Conservation (phyloP, 2,797 vertebrate genomes). For the Manis javanica region DNA sequence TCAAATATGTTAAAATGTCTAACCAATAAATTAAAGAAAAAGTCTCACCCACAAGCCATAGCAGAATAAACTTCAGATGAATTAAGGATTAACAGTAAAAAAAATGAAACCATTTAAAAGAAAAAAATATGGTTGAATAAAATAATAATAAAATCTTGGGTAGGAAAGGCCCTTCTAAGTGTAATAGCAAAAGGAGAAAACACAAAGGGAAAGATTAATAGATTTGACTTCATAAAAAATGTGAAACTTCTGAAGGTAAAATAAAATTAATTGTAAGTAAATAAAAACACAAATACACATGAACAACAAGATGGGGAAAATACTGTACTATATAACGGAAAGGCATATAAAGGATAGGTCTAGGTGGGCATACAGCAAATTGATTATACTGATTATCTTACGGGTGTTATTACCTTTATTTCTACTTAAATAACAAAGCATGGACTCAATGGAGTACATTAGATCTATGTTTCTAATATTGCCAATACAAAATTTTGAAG, state of each 20-base stretch:
- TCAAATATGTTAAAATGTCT: slow-evolving; percentile 32
- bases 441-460: not conserved
- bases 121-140: not conserved
- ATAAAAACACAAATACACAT: not conserved
- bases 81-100: not conserved
- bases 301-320: not conserved
- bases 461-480: slow-evolving; percentile 10
- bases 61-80: slow-evolving; percentile 15
- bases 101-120: not conserved
- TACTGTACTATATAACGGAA: not conserved
- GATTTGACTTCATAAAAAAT: not conserved
- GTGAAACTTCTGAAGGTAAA: not conserved
- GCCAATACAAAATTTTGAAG: not conserved
- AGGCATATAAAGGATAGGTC: not conserved
- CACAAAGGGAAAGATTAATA: slow-evolving; percentile 11
- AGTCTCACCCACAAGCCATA: not conserved
- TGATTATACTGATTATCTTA: not conserved
- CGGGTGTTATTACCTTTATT: not conserved
- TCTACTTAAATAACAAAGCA: not conserved
- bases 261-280: not conserved
- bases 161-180: slow-evolving; percentile 14
- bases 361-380: not conserved
- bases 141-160: not conserved
- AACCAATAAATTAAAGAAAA: slow-evolving; percentile 37
- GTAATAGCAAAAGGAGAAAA: not conserved